Base-by-base conservation (phyloP, 2,113 vertebrate genomes). In the Toxotes chatareus region DNA sequence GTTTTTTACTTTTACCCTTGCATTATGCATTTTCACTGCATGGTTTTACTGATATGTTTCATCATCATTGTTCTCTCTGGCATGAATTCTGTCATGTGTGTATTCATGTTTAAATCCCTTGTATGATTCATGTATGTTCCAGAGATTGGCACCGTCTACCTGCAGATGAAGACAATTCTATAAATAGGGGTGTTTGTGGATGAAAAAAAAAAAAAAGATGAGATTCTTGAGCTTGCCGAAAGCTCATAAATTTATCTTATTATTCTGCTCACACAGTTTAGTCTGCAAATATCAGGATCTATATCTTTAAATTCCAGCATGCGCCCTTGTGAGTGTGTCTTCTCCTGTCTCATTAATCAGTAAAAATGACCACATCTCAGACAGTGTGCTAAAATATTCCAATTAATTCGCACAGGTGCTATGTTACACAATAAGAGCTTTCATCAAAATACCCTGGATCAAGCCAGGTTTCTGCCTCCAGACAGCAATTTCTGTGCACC, bases 11-110 rank as follows among this genome's bases (percentile, higher is more conserved):
- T 90, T 93, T 83, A 76, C 4, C 36, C 65, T 88, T 92, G 80
- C 90, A 93, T 93, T 84, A 92, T 93, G 76, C 59, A 94, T 91
- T 88, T 83, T 71, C 81, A 55, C 79, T 74, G 83, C 82, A 84
- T 83, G 80, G 80, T 66, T 92, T 89, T 87, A 90, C 79, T 57
- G 83, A 92, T 91, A 86, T 46, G 1, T 87, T 89, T 91, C 83
- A 91, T 88, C 81, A 74, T 82, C 87, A 88, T 86, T 88, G 82
- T 90, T 84, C 83, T 90, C 78, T 60, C 65, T 83, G 75, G 74
- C 53, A 76, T 87, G 77, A 32, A 57, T 87, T 73, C 83, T 80
- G 75, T 84, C 81, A 85, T 65, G 74, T 86, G 80, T 82, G 77
- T 69, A 69, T 87, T 79, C 68, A 73, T 84, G 82, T 88, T 86